Evolutionary conservation across 1,140 invertebrate species (phyloP).

Genomic region (Ceratitis capitata): DNA sequence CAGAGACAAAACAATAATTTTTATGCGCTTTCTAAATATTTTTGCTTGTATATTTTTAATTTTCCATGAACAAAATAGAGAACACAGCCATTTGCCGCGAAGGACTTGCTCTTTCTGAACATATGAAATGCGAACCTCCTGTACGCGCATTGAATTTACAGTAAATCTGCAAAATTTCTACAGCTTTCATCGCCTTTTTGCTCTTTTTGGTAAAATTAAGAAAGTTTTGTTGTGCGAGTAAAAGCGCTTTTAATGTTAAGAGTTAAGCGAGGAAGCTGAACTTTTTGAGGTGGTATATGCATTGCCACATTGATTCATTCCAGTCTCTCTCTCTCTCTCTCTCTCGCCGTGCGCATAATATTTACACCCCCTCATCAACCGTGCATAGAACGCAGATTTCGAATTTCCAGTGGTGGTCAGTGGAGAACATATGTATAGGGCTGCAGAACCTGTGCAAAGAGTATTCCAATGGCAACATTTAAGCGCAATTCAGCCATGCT

Average conservation of each 20-base stretch:
- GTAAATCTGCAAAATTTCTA: conserved; percentile 41
- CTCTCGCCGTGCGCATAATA: too few relatives aligned
- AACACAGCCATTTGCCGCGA: conserved; percentile 61
- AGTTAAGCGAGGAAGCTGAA: not conserved
- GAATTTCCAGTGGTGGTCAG: not conserved
- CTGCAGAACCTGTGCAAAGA: too few relatives aligned
- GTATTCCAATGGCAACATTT: too few relatives aligned
- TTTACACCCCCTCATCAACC: not conserved
- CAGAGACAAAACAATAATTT: not conserved
- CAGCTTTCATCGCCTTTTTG: not conserved
- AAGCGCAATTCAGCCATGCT: too few relatives aligned
- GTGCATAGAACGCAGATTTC: not conserved
- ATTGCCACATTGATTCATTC: not conserved
- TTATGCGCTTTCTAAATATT: not conserved
- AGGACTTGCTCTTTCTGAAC: conserved; percentile 63
- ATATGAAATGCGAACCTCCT: conserved; percentile 45
- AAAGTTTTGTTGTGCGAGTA: not conserved
- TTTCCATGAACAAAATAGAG: conserved; percentile 48
- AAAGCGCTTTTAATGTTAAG: not conserved
- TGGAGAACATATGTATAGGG: not conserved
- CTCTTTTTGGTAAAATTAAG: too few relatives aligned
- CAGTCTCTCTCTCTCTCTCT: too few relatives aligned
- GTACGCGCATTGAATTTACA: conserved; percentile 40
- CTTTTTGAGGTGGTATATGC: not conserved
- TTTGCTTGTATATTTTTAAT: conserved; percentile 14